Percentiles rank a stretch among this genome's conserved stretches.
These are phyloP conservation scores for Daptonema setosum DNA, from an alignment of 2,888 invertebrate species.

Conservation along the genomic window DNA sequence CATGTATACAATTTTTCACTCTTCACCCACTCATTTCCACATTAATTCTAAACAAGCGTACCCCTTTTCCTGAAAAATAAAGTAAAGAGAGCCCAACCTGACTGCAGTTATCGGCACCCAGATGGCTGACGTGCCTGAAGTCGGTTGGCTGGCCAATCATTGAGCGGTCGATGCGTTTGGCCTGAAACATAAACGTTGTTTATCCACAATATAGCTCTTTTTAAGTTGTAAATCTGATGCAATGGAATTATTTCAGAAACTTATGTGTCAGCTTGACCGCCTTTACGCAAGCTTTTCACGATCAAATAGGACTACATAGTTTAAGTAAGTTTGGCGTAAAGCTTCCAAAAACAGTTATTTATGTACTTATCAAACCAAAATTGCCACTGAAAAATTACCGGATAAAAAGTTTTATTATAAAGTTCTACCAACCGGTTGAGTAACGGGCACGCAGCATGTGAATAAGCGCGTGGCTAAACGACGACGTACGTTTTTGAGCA, in stretches of 20 bases:
- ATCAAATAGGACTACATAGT: background rate
- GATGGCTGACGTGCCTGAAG: slow-evolving; percentile 77
- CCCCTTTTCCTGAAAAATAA: no score
- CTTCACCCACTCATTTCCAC: no score
- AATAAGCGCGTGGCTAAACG: background rate
- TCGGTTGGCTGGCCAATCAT: slow-evolving; percentile 90
- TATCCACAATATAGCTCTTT: no score
- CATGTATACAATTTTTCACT: no score
- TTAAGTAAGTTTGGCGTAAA: background rate
- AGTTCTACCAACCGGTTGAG: background rate
- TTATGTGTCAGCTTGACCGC: background rate
- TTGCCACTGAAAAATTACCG: no score
- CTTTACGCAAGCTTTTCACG: background rate
- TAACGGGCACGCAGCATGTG: background rate
- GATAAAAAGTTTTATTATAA: no score
- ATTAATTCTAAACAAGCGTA: no score
- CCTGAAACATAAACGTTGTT: background rate
- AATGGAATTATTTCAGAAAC: no score
- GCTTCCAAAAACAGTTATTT: background rate
- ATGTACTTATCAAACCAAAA: background rate
- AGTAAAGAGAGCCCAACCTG: no score
- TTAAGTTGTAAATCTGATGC: no score
- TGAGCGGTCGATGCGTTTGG: slow-evolving; percentile 42
- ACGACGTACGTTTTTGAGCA: no score
- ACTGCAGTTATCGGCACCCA: slow-evolving; percentile 76